These are phyloP conservation scores for Gavialis gangeticus DNA, from an alignment of 2,113 vertebrate species.

Conservation along the genomic window DNA sequence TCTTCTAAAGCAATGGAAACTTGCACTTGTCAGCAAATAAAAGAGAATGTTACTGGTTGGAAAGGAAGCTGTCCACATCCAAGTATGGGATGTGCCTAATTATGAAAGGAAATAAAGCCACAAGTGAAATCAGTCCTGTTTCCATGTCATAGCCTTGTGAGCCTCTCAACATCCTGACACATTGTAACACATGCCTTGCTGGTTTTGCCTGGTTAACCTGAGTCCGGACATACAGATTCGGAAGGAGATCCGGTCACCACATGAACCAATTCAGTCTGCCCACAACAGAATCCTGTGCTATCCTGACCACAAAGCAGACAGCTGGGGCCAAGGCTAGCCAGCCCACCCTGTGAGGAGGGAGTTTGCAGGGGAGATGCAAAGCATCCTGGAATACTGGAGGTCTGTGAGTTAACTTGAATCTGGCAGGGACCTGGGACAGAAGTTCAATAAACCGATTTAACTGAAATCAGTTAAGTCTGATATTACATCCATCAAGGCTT, in stretches of 20 bases:
- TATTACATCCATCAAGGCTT: too few species aligned
- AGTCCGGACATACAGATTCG: neutral
- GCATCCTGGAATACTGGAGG: too few species aligned
- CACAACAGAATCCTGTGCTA: neutral
- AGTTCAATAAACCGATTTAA: too few species aligned
- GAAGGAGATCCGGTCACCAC: neutral
- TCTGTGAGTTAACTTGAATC: too few species aligned
- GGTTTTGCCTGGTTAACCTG: neutral
- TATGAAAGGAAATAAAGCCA: neutral
- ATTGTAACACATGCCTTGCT: rapidly evolving
- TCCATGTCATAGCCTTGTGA: neutral
- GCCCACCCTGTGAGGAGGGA: too few species aligned
- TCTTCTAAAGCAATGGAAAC: neutral
- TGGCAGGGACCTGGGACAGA: too few species aligned
- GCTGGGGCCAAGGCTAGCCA: too few species aligned
- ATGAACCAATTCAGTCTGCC: neutral
- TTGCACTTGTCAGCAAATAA: neutral
- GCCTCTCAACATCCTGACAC: neutral
- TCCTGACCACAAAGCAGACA: neutral
- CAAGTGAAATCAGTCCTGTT: neutral
- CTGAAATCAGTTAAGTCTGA: too few species aligned
- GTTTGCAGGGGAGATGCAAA: too few species aligned
- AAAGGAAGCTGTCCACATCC: neutral
- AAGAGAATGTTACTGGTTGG: neutral
- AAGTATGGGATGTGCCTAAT: neutral